Evolutionary conservation across 2,797 vertebrate species (phyloP), one percentile per base, ranked within the genome.

Genomic region (Decapterus maruadsi): DNA sequence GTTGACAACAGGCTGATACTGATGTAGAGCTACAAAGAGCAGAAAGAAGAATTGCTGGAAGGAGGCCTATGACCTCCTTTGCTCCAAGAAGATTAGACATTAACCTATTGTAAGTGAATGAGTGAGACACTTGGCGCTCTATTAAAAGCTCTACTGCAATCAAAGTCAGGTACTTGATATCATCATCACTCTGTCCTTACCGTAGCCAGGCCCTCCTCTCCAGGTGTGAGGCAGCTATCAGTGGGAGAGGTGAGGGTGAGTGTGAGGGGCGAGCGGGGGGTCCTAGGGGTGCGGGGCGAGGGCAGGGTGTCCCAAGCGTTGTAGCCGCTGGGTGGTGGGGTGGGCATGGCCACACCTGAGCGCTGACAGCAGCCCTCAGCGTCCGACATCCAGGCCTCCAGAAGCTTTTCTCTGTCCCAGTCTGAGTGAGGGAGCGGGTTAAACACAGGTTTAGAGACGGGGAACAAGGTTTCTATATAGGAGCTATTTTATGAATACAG

Each of bases 301-400:
- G 98, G 98, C 13, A 99, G 95, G 0, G 98, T 99, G 89, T 99
- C 98, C 98, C 98, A 99, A 4, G 98, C 97, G 2, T 99, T 99
- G 92, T 96, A 99, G 0, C 98, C 98, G 3, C 95, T 98, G 26
- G 98, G 98, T 2, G 98, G 98, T 3, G 98, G 98, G 4, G 97
- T 97, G 55, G 98, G 98, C 98, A 99, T 98, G 89, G 97, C 93
- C 61, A 99, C 97, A 5, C 98, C 98, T 0, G 98, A 99, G n/a
- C 98, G 97, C 91, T 99, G 98, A 95, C 98, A 99, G 93, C 98
- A 99, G 72, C 93, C 96, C 88, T 99, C 98, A 0, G 98, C 96
- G 12, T 98, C 97, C 4, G 96, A 96, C 98, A 99, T 99, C 98
- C 98, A 99, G 8, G 97, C 98, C 91, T 99, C 98, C 74, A 99